Evolutionary conservation across 2,113 vertebrate genomes (phyloP), one percentile per base, ranked within the genome.

Genomic region (Nothocercus julius): DNA sequence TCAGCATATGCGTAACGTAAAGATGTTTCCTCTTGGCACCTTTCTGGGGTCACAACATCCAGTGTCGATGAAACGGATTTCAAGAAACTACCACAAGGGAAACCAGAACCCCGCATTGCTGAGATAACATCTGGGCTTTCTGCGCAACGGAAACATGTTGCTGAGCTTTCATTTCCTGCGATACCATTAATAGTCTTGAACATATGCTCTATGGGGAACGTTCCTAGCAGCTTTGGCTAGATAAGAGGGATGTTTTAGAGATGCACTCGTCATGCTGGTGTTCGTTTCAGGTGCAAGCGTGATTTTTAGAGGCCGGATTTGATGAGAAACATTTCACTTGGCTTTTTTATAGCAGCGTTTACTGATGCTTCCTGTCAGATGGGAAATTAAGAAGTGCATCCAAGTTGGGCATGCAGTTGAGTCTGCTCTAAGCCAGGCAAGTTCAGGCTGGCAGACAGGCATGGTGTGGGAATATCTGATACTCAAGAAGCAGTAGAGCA

Each of bases 141-240:
- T 77, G 79, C 0, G 0, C 82, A 80, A 83, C n/a, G 34, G 77
- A 61, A 70, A 66, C 34, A 13, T 9, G 20, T 81, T 36, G 21
- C 76, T 77, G 91, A 80, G 79, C 70, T 92, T 88, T 83, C 45
- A 83, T 90, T 91, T 95, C 85, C 85, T 84, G 47, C 79, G 84
- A 47, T 47, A 36, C 89, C 74, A 70, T 89, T 91, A 94, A 91
- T 68, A 92, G 94, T 17, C 51, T 78, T n/a, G 51, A 96, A 47
- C 93, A 95, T 87, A 78, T 85, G 85, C 42, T 91, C 91, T 68
- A 91, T 91, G 87, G 75, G 59, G 78, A 82, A 82, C 72, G n/a
- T 85, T 93, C 80, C 59, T 87, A 91, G n/a, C 49, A 79, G 68
- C 61, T 68, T 91, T 62, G 92, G 32, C 63, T 83, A 20, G 59